phyloP scores from a whole-genome alignment of 2,113 vertebrate species.

The Cygnus buccinator region DNA sequence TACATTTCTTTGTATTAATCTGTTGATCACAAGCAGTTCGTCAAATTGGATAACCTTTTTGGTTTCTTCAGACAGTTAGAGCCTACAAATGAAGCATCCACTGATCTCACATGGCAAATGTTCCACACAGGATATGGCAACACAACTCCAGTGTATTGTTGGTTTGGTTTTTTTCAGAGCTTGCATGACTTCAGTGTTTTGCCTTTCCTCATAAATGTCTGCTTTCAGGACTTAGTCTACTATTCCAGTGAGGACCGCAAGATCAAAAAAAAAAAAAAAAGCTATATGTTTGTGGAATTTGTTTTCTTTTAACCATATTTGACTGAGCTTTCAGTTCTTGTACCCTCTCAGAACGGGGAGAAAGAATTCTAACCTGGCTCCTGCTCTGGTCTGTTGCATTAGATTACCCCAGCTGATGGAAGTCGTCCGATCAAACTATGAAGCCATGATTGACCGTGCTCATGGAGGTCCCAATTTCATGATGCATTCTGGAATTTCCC shows the following conservation, averaged over 20 bases:
- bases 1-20: neutral
- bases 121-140: neutral
- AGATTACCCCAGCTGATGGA: slow-evolving; percentile 99
- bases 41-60: neutral
- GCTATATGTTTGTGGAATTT: neutral
- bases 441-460: slow-evolving; percentile 98
- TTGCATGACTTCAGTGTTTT: neutral
- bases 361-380: slow-evolving; percentile 25
- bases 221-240: neutral
- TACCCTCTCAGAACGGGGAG: slow-evolving; percentile 65
- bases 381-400: slow-evolving; percentile 53
- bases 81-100: neutral
- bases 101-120: neutral
- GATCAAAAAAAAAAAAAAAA: neutral
- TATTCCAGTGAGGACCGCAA: neutral
- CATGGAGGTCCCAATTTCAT: slow-evolving; percentile 98
- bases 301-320: neutral
- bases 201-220: neutral
- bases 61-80: neutral
- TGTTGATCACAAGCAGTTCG: neutral
- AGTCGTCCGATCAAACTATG: slow-evolving; percentile 97
- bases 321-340: neutral
- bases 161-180: neutral
- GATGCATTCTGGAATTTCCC: slow-evolving; percentile 99
- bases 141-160: neutral